Conservation (phyloP, 2,113 vertebrate genomes). For the Triplophysa dalaica region DNA sequence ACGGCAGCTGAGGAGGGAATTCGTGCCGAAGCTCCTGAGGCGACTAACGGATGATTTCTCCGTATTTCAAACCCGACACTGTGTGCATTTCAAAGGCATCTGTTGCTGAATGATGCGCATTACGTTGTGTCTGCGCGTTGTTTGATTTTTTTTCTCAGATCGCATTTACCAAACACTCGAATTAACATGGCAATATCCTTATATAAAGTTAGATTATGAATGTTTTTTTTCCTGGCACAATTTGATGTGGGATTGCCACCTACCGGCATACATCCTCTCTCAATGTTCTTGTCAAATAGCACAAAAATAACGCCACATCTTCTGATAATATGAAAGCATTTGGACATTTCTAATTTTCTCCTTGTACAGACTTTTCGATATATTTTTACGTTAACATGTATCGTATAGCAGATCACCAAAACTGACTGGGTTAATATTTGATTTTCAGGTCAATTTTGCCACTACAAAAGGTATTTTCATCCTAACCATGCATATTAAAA, state of each 20-base stretch:
- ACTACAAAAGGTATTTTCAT: too few species aligned
- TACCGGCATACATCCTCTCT: conserved; percentile 29
- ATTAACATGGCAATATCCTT: neutral
- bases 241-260: conserved; percentile 54
- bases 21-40: neutral
- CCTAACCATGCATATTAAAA: too few species aligned
- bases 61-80: neutral
- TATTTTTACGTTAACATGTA: too few species aligned
- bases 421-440: too few species aligned
- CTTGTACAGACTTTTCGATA: too few species aligned
- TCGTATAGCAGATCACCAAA: too few species aligned
- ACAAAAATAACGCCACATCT: conserved; percentile 22
- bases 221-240: conserved; percentile 26
- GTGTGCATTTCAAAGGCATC: conserved; percentile 29
- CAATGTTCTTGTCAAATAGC: conserved; percentile 26
- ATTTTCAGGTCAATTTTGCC: too few species aligned
- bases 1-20: neutral
- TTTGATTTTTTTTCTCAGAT: too few species aligned
- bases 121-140: neutral
- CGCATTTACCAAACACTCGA: neutral
- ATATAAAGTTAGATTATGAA: conserved; percentile 24
- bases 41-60: neutral
- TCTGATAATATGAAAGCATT: neutral
- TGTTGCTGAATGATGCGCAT: conserved; percentile 32
- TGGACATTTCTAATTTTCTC: neutral